Percentiles rank a stretch among this genome's conserved stretches.
Conservation (phyloP, 2,113 vertebrate species). For the Trematomus loennbergii region DNA sequence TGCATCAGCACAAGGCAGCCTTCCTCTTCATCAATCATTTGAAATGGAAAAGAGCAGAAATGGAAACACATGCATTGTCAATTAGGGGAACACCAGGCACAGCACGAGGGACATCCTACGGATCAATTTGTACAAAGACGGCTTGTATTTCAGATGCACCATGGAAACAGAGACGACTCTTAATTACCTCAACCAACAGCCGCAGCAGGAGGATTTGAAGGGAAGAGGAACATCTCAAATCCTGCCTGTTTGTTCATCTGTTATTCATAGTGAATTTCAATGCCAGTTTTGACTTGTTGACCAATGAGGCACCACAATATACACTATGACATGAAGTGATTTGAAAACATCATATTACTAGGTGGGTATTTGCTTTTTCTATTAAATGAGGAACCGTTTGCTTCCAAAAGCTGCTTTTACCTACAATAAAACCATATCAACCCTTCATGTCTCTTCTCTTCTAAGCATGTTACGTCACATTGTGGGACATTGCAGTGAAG, state of each 20-base stretch:
- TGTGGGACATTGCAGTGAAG: too few relatives aligned
- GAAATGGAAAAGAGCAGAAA: constrained; percentile 79
- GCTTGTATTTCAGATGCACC: constrained; percentile 59
- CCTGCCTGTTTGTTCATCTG: constrained; percentile 35
- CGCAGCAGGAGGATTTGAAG: constrained; percentile 44
- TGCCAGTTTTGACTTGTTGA: constrained; percentile 15
- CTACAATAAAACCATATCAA: not conserved
- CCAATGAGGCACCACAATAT: constrained; percentile 13
- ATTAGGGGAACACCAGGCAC: constrained; percentile 64
- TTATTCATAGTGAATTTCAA: constrained; percentile 33
- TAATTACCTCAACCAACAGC: constrained; percentile 64
- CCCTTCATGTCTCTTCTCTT: not conserved
- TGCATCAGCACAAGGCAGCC: constrained; percentile 63
- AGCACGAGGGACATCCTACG: constrained; percentile 52
- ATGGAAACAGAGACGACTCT: constrained; percentile 55
- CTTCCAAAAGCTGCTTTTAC: not conserved
- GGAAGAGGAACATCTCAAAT: constrained; percentile 52
- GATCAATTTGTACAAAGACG: constrained; percentile 64
- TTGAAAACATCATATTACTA: not conserved
- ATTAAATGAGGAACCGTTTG: not conserved
- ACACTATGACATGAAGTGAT: not conserved
- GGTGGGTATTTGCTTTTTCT: not conserved
- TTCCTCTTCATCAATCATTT: constrained; percentile 71
- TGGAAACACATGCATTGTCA: constrained; percentile 67
- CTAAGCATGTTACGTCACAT: not conserved